A percentile compares a stretch with the other conserved stretches of the same genome.
Evolutionary conservation across 2,797 vertebrate genomes (phyloP).

Genomic region (Merluccius polli): DNA sequence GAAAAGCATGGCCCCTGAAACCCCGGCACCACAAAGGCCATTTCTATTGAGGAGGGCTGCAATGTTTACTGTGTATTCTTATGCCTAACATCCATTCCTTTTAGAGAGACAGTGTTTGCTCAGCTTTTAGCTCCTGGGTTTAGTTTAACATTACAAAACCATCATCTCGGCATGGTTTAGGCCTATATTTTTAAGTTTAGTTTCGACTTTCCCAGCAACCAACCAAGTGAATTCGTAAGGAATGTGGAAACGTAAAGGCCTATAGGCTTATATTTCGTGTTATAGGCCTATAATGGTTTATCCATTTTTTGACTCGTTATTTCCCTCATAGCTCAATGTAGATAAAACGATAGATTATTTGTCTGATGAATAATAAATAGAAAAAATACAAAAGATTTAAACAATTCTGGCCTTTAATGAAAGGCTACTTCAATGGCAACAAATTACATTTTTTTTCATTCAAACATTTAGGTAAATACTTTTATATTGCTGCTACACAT

Average conservation of each 20-base stretch:
- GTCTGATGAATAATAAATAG: neutral
- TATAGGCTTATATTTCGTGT: no score
- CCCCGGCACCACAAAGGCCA: slow-evolving; percentile 26
- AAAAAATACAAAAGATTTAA: neutral
- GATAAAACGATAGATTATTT: slow-evolving; percentile 6
- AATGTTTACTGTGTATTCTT: slow-evolving; percentile 62
- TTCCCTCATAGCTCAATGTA: neutral
- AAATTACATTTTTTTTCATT: slow-evolving; percentile 31
- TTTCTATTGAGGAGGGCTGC: slow-evolving; percentile 34
- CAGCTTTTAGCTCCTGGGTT: slow-evolving; percentile 59
- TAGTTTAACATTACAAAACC: slow-evolving; percentile 59
- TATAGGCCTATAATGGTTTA: neutral
- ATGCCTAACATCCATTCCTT: slow-evolving; percentile 54
- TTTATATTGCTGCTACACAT: slow-evolving; percentile 22
- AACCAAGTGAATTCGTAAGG: neutral
- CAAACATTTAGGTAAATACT: slow-evolving; percentile 33
- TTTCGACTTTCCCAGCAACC: neutral
- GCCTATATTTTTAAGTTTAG: neutral
- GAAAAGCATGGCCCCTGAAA: slow-evolving; percentile 25
- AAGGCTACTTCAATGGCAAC: slow-evolving; percentile 36
- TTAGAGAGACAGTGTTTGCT: slow-evolving; percentile 54
- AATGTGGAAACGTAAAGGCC: neutral
- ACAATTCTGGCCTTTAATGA: slow-evolving; percentile 24
- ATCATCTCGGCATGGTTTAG: slow-evolving; percentile 24
- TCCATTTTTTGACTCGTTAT: neutral